Base-by-base conservation (phyloP, 2,113 vertebrate genomes). In the Gavia stellata region DNA sequence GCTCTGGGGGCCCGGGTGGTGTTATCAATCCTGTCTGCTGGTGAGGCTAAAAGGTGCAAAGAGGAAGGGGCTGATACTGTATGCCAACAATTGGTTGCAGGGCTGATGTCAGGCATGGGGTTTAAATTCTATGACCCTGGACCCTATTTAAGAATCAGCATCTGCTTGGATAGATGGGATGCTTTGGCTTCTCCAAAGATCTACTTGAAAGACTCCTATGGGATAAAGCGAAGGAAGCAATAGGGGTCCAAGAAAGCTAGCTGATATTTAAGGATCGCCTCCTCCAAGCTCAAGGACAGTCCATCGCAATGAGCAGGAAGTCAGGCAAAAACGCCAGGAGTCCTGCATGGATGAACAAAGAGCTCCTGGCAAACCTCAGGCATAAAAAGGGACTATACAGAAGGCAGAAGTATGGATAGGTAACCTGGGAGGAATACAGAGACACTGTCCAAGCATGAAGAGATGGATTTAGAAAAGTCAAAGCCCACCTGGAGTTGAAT, bases 101-200 rank as follows among this genome's bases (percentile, higher is more conserved):
- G 72, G 15, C 24, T 78, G 29, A 33, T 55, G 33, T 14, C 17
- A 24, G 29, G 16, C n/a, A 17, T 3, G 36, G 10, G 9, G 25
- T 72, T 89, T 45, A 36, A 2, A 7, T 81, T 55, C 17, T 56
- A 12, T 50, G 33, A 40, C 8, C 52, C 29, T 0, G 0, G 18
- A 42, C 47, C 17, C 5, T 36, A 50, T 45, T 47, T 52, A 75
- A 65, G n/a, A 65, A 47, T 55, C 17, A 29, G 15, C 12, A 33
- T 62, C 40, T 77, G 15, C 33, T n/a, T n/a, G 40, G 20, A 36
- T 61, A 55, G 50, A 81, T 25, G 16, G 6, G 33, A 45, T 63
- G 13, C 36, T 79, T 52, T 42, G 23, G 21, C 7, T 63, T 79
- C 45, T 63, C 36, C 17, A 52, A 63, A 79, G 29, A 26, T 40